These are phyloP conservation scores for Ophiodon elongatus DNA, from an alignment of 2,113 vertebrate species.

Conservation along the genomic window DNA sequence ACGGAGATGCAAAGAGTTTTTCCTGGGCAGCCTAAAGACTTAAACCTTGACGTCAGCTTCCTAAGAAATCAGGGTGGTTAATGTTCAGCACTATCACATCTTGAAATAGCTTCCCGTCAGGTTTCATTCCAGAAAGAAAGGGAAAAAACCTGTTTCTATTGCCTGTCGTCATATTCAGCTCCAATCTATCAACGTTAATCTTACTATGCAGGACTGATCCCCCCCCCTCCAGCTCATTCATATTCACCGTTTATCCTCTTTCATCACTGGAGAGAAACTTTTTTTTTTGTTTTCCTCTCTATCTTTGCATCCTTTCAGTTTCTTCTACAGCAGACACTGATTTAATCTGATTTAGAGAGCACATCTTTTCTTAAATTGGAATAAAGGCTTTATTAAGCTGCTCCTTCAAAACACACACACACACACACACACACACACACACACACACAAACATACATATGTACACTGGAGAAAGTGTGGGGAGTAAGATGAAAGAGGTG, in stretches of 20 bases:
- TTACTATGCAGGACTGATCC: slow-evolving; percentile 26
- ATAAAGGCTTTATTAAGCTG: slow-evolving; percentile 37
- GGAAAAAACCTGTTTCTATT: slow-evolving; percentile 35
- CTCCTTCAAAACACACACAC: slow-evolving; percentile 13
- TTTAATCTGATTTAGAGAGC: slow-evolving; percentile 16
- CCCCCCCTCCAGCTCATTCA: slow-evolving; percentile 43
- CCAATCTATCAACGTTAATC: slow-evolving; percentile 17
- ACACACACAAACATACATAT: slow-evolving; percentile 4
- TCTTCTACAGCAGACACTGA: slow-evolving; percentile 14
- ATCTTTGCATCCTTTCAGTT: slow-evolving; percentile 3
- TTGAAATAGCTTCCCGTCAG: slow-evolving; percentile 10
- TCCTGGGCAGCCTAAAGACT: background rate
- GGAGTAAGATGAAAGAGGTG: slow-evolving; percentile 70
- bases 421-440: slow-evolving; percentile 40
- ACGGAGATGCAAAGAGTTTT: background rate
- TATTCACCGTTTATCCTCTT: slow-evolving; percentile 44
- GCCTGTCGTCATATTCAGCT: slow-evolving; percentile 31
- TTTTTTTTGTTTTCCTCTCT: slow-evolving; percentile 40
- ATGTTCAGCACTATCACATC: slow-evolving; percentile 7
- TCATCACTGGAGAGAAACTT: slow-evolving; percentile 32
- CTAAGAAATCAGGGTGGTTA: background rate
- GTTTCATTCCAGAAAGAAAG: slow-evolving; percentile 11
- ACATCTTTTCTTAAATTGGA: slow-evolving; percentile 35
- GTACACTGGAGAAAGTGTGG: slow-evolving; percentile 30
- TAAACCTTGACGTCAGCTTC: slow-evolving; percentile 9